phyloP scores from a whole-genome alignment of 2,888 invertebrate genomes.

The Blera fallax region DNA sequence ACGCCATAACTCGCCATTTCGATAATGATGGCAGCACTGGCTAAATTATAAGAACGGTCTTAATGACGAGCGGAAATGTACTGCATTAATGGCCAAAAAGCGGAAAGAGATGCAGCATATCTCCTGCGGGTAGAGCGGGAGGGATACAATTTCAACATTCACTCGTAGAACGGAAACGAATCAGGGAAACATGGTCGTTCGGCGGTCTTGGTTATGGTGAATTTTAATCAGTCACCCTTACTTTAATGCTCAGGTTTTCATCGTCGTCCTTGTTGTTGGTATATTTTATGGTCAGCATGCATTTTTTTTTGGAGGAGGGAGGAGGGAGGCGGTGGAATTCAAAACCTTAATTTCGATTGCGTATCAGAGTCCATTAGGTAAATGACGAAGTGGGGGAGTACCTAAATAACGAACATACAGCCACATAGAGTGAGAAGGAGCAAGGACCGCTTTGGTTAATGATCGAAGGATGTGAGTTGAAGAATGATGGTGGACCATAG shows the following conservation, averaged over 20 bases:
- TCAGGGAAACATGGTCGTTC: slow-evolving; percentile 2
- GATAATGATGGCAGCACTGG: slow-evolving; percentile 33
- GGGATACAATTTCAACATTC: background rate
- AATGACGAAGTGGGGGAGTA: background rate
- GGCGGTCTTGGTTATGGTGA: slow-evolving; percentile 3
- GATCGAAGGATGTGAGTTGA: slow-evolving; percentile 27
- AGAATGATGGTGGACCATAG: slow-evolving; percentile 51
- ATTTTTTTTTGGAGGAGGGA: background rate
- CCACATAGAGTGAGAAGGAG: background rate
- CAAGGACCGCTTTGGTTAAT: slow-evolving; percentile 38
- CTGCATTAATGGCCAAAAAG: slow-evolving; percentile 15
- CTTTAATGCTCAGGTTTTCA: slow-evolving; percentile 49
- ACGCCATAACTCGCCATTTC: slow-evolving; percentile 15
- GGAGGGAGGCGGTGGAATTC: background rate
- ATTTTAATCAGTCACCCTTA: slow-evolving; percentile 68
- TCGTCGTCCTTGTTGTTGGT: slow-evolving; percentile 30
- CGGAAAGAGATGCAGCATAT: slow-evolving; percentile 34
- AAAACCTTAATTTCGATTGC: slow-evolving; percentile 54
- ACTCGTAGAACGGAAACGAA: background rate
- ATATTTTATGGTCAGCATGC: slow-evolving; percentile 39
- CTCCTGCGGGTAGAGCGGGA: background rate
- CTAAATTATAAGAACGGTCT: slow-evolving; percentile 10
- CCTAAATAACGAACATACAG: background rate
- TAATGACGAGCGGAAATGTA: slow-evolving; percentile 54
- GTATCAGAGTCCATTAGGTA: slow-evolving; percentile 64